A percentile compares a stretch with the other conserved stretches of the same genome.
phyloP scores from a whole-genome alignment of 2,888 invertebrate species.

The Microctonus hyperodae region DNA sequence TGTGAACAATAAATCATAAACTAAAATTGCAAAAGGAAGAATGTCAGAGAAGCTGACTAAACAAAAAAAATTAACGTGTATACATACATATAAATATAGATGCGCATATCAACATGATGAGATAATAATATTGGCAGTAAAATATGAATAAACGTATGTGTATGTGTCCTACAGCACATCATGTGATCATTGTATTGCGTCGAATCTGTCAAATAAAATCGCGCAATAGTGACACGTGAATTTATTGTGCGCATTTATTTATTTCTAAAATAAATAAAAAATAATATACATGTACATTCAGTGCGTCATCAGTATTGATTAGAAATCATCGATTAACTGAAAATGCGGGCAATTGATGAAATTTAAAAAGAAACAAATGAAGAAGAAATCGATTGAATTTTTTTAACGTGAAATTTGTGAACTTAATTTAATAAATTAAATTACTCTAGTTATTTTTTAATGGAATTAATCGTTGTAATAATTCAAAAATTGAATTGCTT shows the following conservation, averaged over 20 bases:
- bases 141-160: neutral
- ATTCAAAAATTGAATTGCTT: too few species aligned
- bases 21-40: neutral
- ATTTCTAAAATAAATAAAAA: neutral
- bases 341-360: too few species aligned
- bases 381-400: too few species aligned
- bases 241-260: neutral
- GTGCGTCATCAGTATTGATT: too few species aligned
- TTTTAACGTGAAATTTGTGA: too few species aligned
- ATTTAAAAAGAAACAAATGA: too few species aligned
- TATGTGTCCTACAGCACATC: neutral
- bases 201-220: neutral
- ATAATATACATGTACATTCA: neutral
- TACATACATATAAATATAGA: neutral
- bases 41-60: too few species aligned
- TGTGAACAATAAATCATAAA: neutral
- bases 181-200: constrained; percentile 8
- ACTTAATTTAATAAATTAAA: too few species aligned
- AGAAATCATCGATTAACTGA: too few species aligned
- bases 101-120: neutral
- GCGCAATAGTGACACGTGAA: neutral
- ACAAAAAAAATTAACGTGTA: neutral
- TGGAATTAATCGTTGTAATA: too few species aligned
- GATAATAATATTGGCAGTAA: constrained; percentile 25
- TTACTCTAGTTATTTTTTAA: too few species aligned